Conservation (phyloP, 2,888 invertebrate genomes). For the Nomada lathburiana region DNA sequence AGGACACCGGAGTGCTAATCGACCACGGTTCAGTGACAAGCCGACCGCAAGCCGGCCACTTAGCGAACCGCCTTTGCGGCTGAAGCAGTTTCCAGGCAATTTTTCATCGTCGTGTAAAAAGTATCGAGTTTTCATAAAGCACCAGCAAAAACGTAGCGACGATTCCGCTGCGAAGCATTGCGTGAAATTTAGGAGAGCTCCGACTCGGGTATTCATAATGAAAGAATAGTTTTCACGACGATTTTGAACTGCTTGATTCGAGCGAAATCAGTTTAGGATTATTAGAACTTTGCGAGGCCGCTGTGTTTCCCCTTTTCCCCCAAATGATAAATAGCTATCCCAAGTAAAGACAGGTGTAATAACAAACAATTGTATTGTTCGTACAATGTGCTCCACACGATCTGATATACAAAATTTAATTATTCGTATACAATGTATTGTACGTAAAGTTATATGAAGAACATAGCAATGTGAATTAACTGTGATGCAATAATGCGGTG, state of each 20-base stretch:
- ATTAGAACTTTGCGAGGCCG: neutral
- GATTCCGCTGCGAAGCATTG: neutral
- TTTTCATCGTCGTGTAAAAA: constrained; percentile 44
- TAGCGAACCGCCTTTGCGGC: constrained; percentile 54
- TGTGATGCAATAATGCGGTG: neutral
- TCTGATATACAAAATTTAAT: neutral
- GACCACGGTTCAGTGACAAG: constrained; percentile 41
- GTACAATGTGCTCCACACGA: neutral
- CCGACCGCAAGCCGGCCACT: constrained; percentile 59
- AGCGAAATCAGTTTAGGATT: neutral
- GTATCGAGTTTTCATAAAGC: constrained; percentile 11
- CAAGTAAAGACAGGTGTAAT: neutral
- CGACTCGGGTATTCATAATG: neutral
- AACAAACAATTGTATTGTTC: neutral
- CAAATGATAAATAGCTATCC: too few relatives aligned
- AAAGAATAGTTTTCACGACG: neutral
- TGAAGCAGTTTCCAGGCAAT: constrained; percentile 37
- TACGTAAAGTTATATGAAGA: neutral
- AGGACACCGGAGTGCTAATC: constrained; percentile 61
- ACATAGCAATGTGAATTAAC: neutral
- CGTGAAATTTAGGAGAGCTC: constrained; percentile 10
- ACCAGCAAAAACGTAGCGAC: neutral
- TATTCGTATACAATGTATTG: neutral
- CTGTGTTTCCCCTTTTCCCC: too few relatives aligned
- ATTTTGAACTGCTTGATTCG: neutral